Percentiles rank a stretch among this genome's conserved stretches.
Conservation (phyloP, 1,140 invertebrate genomes). For the Pogonomyrmex californicus region DNA sequence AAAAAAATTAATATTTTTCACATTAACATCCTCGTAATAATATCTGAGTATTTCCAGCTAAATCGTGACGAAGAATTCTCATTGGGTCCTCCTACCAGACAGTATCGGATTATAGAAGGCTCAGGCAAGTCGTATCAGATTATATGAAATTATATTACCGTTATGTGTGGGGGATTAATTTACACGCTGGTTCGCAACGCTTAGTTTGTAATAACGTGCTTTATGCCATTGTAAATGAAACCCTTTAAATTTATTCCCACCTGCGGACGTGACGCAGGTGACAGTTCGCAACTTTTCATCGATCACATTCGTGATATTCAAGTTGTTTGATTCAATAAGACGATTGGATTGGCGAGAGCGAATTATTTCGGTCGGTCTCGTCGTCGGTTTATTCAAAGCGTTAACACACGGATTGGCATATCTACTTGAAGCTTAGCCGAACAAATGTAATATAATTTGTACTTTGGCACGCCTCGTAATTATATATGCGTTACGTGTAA, state of each 20-base stretch:
- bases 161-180: constrained; percentile 62
- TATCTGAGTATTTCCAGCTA: constrained; percentile 37
- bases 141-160: constrained; percentile 69
- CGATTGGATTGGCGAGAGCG: not conserved
- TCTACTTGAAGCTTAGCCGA: not conserved
- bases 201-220: constrained; percentile 15
- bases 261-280: not conserved
- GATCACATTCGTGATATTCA: not conserved
- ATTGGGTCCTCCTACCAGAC: constrained; percentile 24
- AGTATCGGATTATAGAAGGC: constrained; percentile 61
- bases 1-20: constrained; percentile 15
- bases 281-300: not conserved
- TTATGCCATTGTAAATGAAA: not conserved
- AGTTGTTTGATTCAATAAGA: not conserved
- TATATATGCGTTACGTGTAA: not conserved
- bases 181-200: constrained; percentile 32
- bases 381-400: not conserved
- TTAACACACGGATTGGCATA: not conserved
- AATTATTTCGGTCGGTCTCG: not conserved
- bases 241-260: not conserved
- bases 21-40: constrained; percentile 39
- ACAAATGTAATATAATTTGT: constrained; percentile 17
- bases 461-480: not conserved
- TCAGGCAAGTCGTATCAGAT: constrained; percentile 59
- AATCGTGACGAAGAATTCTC: constrained; percentile 36